A percentile compares a stretch with the other conserved stretches of the same genome.
Evolutionary conservation across 2,797 vertebrate genomes (phyloP).

Genomic region (Pseudocheirus occidentalis): DNA sequence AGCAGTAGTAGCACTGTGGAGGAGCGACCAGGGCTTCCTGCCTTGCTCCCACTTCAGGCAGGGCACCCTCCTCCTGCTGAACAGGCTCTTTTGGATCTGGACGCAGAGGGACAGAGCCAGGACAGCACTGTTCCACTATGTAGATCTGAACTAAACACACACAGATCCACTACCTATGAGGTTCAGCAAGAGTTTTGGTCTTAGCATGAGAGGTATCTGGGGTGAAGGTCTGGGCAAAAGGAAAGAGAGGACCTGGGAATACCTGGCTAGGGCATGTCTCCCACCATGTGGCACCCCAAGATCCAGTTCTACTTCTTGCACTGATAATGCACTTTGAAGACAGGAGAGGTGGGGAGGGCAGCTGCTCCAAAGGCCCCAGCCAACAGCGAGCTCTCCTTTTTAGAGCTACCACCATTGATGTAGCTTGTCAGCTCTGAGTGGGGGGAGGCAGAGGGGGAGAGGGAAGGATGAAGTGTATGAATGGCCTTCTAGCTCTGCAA

Average conservation of each 20-base stretch:
- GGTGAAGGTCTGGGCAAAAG: constrained; percentile 38
- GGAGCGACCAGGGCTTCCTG: constrained; percentile 88
- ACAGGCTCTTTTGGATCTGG: constrained; percentile 92
- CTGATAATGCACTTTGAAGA: constrained; percentile 91
- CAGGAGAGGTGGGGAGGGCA: constrained; percentile 81
- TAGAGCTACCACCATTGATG: constrained; percentile 10
- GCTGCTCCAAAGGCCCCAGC: constrained; percentile 69
- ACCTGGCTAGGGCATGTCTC: constrained; percentile 71
- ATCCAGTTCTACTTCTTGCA: constrained; percentile 86
- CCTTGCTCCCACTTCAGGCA: constrained; percentile 87
- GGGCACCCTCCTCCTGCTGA: constrained; percentile 81
- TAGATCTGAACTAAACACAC: constrained; percentile 88
- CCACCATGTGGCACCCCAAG: constrained; percentile 71
- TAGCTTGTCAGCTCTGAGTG: constrained; percentile 59
- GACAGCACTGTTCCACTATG: constrained; percentile 95
- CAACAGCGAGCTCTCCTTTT: constrained; percentile 43
- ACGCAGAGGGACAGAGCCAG: constrained; percentile 93
- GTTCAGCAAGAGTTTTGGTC: constrained; percentile 94
- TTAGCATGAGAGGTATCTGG: constrained; percentile 83
- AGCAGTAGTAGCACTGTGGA: constrained; percentile 90
- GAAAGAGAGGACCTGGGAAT: constrained; percentile 42
- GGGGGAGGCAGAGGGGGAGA: background rate
- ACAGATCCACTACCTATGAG: constrained; percentile 90
- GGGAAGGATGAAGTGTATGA: constrained; percentile 47
- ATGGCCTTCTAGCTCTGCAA: constrained; percentile 56